Evolutionary conservation across 2,888 invertebrate species (phyloP), one percentile per base, ranked within the genome.

Genomic region (Philhelius pedissequus): DNA sequence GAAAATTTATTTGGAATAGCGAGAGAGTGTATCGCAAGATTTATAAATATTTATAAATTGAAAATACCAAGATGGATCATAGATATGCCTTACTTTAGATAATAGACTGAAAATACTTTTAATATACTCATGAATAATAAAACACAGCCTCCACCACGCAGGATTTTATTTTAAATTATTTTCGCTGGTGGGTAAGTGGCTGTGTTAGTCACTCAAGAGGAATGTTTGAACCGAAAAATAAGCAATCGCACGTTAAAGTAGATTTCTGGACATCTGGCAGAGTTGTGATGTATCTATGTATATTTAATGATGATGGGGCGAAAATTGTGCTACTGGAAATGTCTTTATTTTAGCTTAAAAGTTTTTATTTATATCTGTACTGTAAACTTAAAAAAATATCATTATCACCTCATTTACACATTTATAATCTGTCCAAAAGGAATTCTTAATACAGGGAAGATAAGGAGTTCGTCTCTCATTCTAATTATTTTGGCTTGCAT

Each of bases 31-130:
- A 22, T 43, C 1, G 18, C 18, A 43, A 38, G 35, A 43, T 62
- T 62, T 43, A 62, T 43, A 43, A 62, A 62, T 62, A 43, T 62
- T 62, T 62, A 62, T 27, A n/a, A 43, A 38, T 9, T 43, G 18
- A 6, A 43, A 27, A 30, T 30, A 25, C 3, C 11, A 27, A 43
- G 13, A 27, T 27, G 27, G n/a, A 62, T 22, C 8, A 43, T 48
- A 2, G 45, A 40, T n/a, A 15, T n/a, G n/a, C 5, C 2, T 20
- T 22, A 8, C 43, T 27, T 27, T 15, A 18, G 13, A 43, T 48
- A 22, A 22, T 48, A n/a, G 7, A 13, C 6, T 48, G 48, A 7
- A 48, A 25, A 25, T n/a, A n/a, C 22, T 22, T 27, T 43, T 62
- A 0, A 30, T 6, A 32, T 43, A 18, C 8, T 13, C 15, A 18